Evolutionary conservation across 2,888 invertebrate genomes (phyloP), one percentile per base, ranked within the genome.

Genomic region (Linnaemya vulpina): DNA sequence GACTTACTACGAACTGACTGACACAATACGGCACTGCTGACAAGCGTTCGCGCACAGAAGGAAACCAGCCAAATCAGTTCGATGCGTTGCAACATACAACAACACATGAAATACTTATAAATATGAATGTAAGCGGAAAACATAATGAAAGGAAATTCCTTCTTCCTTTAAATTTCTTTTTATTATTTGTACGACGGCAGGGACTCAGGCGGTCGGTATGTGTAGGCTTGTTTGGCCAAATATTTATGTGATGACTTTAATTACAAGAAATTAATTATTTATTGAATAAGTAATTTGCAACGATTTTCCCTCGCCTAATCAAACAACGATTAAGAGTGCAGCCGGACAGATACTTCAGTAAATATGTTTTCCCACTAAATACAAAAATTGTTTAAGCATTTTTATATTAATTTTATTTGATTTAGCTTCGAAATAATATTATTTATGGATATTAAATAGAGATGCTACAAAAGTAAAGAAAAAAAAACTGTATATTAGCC

Each of bases 171-270:
- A 4, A 25, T 3, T 10, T 25, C 9, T n/a, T 25, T 60, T 22
- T 62, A 20, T 71, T 83, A 79, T 75, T 53, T 68, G 62, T 53
- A 55, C 74, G 78, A 78, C 68, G 73, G 53, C 62, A 20, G 70
- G 15, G 4, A 58, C 17, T 10, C 4, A n/a, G n/a, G n/a, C n/a
- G n/a, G n/a, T n/a, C n/a, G n/a, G n/a, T n/a, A 10, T 30, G 58
- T 65, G 38, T 11, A 38, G 25, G 49, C 20, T 53, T 65, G 55
- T 17, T 46, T 71, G 63, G 46, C 20, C 40, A 62, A 8, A 58
- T n/a, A 43, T 70, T 20, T 63, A n/a, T 4, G 38, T 40, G 9
- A 62, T 62, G 38, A 62, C 8, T 51, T 62, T 38, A 20, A 11
- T 74, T 46, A 40, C 55, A 30, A 43, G 7, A 15, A 30, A 9